Base-by-base conservation (phyloP, 2,113 vertebrate genomes). In the Cariama cristata region DNA sequence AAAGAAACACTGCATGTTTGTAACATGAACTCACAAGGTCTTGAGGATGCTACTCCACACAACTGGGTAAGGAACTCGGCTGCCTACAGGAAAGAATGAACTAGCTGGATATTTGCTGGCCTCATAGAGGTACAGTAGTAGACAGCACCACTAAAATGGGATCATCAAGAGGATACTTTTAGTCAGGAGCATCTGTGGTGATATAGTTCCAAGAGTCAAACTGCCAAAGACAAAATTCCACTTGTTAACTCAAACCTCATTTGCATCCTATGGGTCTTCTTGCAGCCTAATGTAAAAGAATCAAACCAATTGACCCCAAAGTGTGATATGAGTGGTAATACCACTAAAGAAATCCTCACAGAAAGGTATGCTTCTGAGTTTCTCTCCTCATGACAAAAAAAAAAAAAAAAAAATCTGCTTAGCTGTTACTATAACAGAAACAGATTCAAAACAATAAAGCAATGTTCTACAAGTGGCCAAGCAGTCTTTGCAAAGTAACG, bases 11-110 rank as follows among this genome's bases (percentile, higher is more conserved):
- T 59, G 4, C 22, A 44, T 1, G 1, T 44, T 73, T 72, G 6
- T 53, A 47, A 22, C 6, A 20, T 56, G 42, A 49, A 19, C 13
- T 69, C 35, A 12, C 4, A 4, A 69, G 24, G 6, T 53, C 62
- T 76, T 79, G 53, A 40, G 8, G n/a, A 42, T 3, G 15, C 16
- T 27, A 24, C 22, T 53, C 35, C 52, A 38, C 56, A 62, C 23
- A 58, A 59, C 23, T 27, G 32, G 10, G 14, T 58, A 66, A 69
- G 45, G 30, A 50, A 12, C 9, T 79, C 5, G 0, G 0, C 14
- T 92, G 22, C 18, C 50, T 49, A 10, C 18, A 27, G 35, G 38
- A 52, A 76, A 86, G 21, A 75, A 35, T 23, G 2, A 72, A 56
- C 74, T 62, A 53, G 7, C 19, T 66, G 40, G 26, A 7, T 74